phyloP scores from a whole-genome alignment of 2,113 vertebrate genomes.

The Garra rufa region DNA sequence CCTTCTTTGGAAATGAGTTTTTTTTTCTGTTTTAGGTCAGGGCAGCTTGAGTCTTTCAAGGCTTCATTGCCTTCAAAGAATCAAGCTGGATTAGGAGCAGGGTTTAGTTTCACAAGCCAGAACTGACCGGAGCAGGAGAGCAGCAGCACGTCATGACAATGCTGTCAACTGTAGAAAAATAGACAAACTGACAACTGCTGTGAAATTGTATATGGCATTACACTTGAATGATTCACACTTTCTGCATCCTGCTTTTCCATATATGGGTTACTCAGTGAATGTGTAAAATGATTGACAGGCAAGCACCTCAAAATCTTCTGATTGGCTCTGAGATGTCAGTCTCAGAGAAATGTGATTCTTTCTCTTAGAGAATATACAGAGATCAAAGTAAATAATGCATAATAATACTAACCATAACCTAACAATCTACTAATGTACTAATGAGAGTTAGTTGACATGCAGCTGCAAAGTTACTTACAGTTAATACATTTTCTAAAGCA shows the following conservation, averaged over 20 bases:
- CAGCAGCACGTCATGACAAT: background rate
- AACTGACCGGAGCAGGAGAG: background rate
- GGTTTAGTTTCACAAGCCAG: background rate
- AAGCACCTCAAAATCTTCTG: background rate
- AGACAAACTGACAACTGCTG: background rate
- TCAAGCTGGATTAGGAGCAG: background rate
- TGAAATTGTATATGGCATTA: background rate
- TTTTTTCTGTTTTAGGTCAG: background rate
- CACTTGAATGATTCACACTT: background rate
- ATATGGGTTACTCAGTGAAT: background rate
- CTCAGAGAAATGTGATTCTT: background rate
- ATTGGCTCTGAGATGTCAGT: background rate
- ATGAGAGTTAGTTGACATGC: background rate
- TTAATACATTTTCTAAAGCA: background rate
- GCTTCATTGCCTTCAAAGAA: background rate
- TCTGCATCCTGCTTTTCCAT: background rate
- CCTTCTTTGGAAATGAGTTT: background rate
- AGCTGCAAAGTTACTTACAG: background rate
- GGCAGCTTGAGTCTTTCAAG: background rate
- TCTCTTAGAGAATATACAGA: too few relatives aligned
- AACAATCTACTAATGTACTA: background rate
- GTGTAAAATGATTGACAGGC: background rate
- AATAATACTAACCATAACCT: background rate
- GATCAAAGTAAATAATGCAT: background rate
- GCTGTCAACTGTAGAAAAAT: background rate